Base-by-base conservation (phyloP, 1,140 invertebrate genomes). In the Telenomus remus region DNA sequence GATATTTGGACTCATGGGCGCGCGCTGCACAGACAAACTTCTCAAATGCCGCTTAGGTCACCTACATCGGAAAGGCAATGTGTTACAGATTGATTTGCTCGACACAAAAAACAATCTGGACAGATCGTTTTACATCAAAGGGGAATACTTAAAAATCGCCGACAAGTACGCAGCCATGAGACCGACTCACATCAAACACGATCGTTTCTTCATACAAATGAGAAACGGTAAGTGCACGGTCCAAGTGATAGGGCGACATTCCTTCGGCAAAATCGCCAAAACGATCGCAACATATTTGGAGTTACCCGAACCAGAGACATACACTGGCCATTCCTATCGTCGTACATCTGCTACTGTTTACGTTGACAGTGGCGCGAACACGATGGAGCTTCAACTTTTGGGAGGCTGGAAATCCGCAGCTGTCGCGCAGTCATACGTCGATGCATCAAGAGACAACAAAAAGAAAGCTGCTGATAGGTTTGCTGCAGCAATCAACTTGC, bases 391-490 rank as follows among this genome's bases (percentile, higher is more conserved):
- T 0, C 27, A 65, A 65, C 49, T 42, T 16, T 14, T 16, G n/a
- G 61, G 61, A 34, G 50, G 51, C n/a, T 65, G 61, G 51, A 65
- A 65, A 55, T 53, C 43, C 9, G 48, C 48, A 4, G 48, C 48
- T 1, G 48, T 50, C 0, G 48, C 48, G 1, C 9, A 50, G 13
- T 11, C 10, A 12, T 50, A 50, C 12, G 12, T 50, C 34, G 48
- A 50, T 11, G 48, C 34, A n/a, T 50, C 48, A 0, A 4, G 6
- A 1, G 0, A 4, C 6, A 35, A 50, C 27, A 50, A 50, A 50
- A 50, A 13, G n/a, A 27, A 19, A 19, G 27, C 48, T 35, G n/a
- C 48, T 39, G n/a, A 27, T 27, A 1, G 19, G 19, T 27, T 27
- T 27, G 6, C 6, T 2, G n/a, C 0, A 1, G 16, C 47, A 27